Percentiles rank a stretch among this genome's conserved stretches.
Conservation (phyloP, 2,797 vertebrate species). For the Sebastes miniatus region DNA sequence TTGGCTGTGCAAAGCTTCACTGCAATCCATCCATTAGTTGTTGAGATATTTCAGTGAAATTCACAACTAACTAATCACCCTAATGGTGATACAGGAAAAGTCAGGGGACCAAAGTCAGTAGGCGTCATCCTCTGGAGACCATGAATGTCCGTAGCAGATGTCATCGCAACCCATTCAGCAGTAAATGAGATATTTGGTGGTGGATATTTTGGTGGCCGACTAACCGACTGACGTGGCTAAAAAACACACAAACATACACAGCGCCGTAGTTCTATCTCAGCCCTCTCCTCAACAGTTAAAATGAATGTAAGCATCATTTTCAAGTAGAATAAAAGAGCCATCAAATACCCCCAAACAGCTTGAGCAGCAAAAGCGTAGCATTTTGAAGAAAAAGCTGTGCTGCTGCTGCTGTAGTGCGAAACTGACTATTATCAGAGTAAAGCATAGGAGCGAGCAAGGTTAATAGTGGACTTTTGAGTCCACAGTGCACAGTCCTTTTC, state of each 20-base stretch:
- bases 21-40: background rate
- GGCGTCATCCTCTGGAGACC: background rate
- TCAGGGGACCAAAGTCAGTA: background rate
- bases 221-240: background rate
- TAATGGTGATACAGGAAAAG: background rate
- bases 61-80: background rate
- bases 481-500: background rate
- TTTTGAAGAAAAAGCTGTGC: conserved; percentile 6
- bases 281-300: background rate
- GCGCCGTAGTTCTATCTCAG: background rate
- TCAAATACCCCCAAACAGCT: conserved; percentile 23
- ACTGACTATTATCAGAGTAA: conserved; percentile 6
- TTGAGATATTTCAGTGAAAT: background rate
- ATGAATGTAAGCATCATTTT: conserved; percentile 11
- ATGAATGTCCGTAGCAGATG: background rate
- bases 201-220: background rate
- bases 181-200: background rate
- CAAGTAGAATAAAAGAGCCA: conserved; percentile 5
- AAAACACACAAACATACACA: background rate
- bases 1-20: too few species aligned
- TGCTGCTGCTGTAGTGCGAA: background rate
- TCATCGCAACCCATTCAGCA: background rate
- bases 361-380: background rate
- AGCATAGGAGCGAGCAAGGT: background rate
- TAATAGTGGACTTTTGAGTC: conserved; percentile 4